phyloP scores from a whole-genome alignment of 2,797 vertebrate species.

The Helicolenus hilgendorfi region DNA sequence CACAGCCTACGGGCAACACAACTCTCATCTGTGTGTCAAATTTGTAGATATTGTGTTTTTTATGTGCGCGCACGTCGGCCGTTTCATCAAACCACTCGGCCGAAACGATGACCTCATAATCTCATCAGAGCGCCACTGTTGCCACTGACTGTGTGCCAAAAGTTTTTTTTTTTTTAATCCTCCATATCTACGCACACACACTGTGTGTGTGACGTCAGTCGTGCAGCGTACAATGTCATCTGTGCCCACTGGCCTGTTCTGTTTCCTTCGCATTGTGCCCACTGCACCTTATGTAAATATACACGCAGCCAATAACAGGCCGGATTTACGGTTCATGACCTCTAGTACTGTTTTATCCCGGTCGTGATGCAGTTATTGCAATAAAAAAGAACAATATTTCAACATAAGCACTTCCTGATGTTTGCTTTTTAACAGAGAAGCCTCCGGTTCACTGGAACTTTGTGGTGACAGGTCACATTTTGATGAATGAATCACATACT shows the following conservation, averaged over 20 bases:
- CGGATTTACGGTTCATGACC: not conserved
- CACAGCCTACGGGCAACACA: not conserved
- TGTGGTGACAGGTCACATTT: not conserved
- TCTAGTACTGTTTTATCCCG: not conserved
- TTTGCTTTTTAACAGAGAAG: not conserved
- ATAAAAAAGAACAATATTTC: slow-evolving; percentile 11
- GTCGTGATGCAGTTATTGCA: not conserved
- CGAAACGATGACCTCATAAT: slow-evolving; percentile 20
- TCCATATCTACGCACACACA: not conserved
- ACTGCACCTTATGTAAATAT: slow-evolving; percentile 20
- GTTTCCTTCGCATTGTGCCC: slow-evolving; percentile 11
- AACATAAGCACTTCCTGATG: not conserved
- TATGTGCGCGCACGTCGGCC: not conserved
- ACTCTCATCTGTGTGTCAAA: not conserved
- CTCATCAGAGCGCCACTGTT: slow-evolving; percentile 15
- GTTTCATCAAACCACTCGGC: not conserved
- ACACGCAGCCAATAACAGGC: not conserved
- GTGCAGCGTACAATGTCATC: slow-evolving; percentile 8
- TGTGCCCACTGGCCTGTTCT: slow-evolving; percentile 34
- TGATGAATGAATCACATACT: not conserved
- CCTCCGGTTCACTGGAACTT: not conserved
- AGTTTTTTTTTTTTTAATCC: not conserved
- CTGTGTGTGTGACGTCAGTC: slow-evolving; percentile 9
- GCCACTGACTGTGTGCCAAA: slow-evolving; percentile 7
- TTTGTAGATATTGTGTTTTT: not conserved